phyloP scores from a whole-genome alignment of 2,113 vertebrate species.

The Lamprologus tigripictilis region DNA sequence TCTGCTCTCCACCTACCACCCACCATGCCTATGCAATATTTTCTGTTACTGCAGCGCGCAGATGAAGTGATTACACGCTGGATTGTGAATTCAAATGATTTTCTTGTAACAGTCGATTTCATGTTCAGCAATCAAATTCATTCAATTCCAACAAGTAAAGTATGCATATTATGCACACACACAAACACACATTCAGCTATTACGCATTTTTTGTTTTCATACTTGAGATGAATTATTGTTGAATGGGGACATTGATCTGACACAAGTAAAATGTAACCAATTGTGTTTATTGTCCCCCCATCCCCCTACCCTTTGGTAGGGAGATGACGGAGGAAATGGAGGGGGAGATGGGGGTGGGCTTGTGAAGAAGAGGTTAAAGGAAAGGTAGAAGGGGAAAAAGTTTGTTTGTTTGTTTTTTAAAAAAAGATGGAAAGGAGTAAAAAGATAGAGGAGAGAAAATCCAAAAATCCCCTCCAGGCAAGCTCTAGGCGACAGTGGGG shows the following conservation, averaged over 20 bases:
- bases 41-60: neutral
- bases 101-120: neutral
- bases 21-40: neutral
- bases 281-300: neutral
- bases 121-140: neutral
- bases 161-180: neutral
- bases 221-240: neutral
- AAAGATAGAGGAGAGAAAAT: neutral
- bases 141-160: neutral
- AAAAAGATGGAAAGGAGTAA: neutral
- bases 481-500: neutral
- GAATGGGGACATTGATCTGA: neutral
- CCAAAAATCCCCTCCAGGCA: neutral
- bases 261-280: neutral
- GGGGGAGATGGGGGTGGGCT: neutral
- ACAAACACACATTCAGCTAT: neutral
- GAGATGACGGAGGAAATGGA: neutral
- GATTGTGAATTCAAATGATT: neutral
- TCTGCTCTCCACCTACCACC: neutral
- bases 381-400: neutral
- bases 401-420: rapidly evolving
- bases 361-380: neutral
- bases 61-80: neutral
- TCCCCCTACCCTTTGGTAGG: neutral
- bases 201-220: neutral